Evolutionary conservation across 2,888 invertebrate genomes (phyloP).

Genomic region (Torymus auratus): DNA sequence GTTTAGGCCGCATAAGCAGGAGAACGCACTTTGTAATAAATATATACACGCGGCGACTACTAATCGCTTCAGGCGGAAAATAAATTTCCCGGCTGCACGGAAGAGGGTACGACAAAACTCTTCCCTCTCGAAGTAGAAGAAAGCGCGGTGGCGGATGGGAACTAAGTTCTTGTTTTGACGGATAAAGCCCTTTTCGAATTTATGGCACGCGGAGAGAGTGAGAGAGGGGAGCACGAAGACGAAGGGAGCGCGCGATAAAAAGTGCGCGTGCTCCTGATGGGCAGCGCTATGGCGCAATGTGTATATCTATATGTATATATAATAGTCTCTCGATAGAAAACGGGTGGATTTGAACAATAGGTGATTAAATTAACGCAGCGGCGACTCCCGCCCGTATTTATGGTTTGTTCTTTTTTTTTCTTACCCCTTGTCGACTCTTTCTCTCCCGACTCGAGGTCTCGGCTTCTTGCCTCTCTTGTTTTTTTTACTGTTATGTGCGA

Average conservation of each 20-base stretch:
- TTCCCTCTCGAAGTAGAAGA: not conserved
- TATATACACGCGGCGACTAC: constrained; percentile 27
- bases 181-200: constrained; percentile 53
- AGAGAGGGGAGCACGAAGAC: not conserved
- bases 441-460: not conserved
- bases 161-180: constrained; percentile 54
- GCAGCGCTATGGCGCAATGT: not conserved
- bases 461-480: not conserved
- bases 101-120: not conserved
- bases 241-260: constrained; percentile 24
- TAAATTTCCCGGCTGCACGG: constrained; percentile 31
- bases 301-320: not conserved
- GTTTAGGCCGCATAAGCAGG: not conserved
- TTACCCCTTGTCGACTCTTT: constrained; percentile 22
- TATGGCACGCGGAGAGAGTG: constrained; percentile 26
- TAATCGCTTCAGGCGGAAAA: constrained; percentile 43
- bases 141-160: constrained; percentile 19
- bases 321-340: constrained; percentile 25
- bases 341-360: constrained; percentile 50
- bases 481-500: constrained; percentile 15
- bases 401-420: not conserved
- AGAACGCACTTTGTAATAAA: constrained; percentile 25
- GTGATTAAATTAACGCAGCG: constrained; percentile 54
- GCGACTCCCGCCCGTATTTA: constrained; percentile 18
- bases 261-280: constrained; percentile 31